These are phyloP conservation scores for Ramphastos sulfuratus DNA, from an alignment of 2,113 vertebrate genomes.

Conservation along the genomic window DNA sequence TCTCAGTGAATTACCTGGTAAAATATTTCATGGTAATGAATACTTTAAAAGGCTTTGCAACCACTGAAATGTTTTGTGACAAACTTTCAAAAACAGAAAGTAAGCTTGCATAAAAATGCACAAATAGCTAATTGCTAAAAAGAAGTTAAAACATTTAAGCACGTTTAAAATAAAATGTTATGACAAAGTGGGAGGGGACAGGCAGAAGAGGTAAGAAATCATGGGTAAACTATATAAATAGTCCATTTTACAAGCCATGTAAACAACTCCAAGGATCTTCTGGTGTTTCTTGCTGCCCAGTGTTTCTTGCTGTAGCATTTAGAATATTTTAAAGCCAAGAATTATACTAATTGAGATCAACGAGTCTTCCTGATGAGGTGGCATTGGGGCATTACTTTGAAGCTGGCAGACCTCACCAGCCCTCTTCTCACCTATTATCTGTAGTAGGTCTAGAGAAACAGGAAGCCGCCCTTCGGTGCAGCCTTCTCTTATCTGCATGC, in stretches of 20 bases:
- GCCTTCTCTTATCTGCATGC: background rate
- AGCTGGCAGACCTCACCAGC: background rate
- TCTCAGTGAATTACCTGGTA: slow-evolving; percentile 34
- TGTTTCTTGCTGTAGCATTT: background rate
- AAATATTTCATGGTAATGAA: slow-evolving; percentile 32
- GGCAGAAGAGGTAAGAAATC: background rate
- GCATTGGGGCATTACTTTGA: background rate
- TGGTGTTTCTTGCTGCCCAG: background rate
- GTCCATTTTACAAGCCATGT: background rate
- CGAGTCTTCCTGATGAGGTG: background rate
- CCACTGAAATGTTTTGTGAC: background rate
- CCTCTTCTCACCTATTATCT: background rate
- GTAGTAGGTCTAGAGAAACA: background rate
- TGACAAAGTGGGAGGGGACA: background rate
- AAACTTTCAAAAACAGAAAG: background rate
- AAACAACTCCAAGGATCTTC: background rate
- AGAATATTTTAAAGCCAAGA: background rate
- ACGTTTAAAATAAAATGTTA: background rate
- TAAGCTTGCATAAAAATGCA: background rate
- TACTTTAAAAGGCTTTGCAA: background rate
- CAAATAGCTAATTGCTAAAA: background rate
- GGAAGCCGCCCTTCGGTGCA: background rate
- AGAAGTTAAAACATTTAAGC: background rate
- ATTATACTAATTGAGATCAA: background rate
- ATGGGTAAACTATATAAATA: background rate